A percentile compares a stretch with the other conserved stretches of the same genome.
These are phyloP conservation scores for Cavia aperea DNA, from an alignment of 2,113 vertebrate genomes.

Conservation along the genomic window DNA sequence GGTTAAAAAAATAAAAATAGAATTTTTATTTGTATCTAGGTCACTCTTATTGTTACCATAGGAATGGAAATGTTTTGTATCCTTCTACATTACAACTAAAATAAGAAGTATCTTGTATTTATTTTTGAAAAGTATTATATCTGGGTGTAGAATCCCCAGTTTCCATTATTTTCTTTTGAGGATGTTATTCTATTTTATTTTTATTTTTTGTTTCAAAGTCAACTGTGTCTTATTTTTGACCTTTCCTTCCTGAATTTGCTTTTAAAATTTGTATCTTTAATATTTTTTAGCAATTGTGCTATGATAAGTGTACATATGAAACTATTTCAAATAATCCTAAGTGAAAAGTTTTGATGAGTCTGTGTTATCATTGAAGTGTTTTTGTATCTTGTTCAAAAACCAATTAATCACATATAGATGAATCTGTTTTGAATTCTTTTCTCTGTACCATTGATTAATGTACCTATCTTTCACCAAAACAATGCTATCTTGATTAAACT, in stretches of 20 bases:
- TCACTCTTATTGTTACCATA: slow-evolving; percentile 35
- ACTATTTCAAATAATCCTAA: not conserved
- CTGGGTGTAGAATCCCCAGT: not conserved
- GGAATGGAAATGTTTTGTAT: not conserved
- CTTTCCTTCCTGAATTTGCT: not conserved
- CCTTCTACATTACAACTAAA: slow-evolving; percentile 6
- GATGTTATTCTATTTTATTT: not conserved
- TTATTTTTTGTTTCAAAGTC: slow-evolving; percentile 26
- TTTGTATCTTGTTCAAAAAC: not conserved
- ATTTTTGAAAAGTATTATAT: slow-evolving; percentile 22
- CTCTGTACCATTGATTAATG: not conserved
- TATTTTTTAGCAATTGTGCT: not conserved
- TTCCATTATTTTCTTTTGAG: not conserved
- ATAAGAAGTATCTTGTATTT: slow-evolving; percentile 6
- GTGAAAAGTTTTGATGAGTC: not conserved
- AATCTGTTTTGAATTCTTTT: not conserved
- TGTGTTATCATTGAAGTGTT: not conserved
- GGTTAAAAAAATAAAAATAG: slow-evolving; percentile 21
- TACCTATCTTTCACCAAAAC: not conserved
- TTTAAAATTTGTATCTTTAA: slow-evolving; percentile 10
- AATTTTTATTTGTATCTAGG: slow-evolving; percentile 5
- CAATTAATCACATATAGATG: not conserved
- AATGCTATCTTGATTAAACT: not conserved
- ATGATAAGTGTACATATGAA: not conserved
- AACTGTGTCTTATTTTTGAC: not conserved